Conservation (phyloP, 2,797 vertebrate genomes). For the Sebastes paucispinis region DNA sequence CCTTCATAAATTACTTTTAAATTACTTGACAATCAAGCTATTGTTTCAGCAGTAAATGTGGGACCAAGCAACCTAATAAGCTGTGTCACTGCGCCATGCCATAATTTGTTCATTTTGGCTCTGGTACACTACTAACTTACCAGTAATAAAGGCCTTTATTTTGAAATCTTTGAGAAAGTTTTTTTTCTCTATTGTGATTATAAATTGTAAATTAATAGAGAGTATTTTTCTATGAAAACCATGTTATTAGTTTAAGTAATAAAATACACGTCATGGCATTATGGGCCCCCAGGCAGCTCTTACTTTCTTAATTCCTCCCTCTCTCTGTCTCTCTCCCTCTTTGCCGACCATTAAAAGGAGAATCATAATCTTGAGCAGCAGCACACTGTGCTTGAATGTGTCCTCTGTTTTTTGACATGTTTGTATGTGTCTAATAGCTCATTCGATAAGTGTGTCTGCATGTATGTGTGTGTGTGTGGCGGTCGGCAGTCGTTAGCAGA, state of each 20-base stretch:
- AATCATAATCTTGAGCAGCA: conserved; percentile 41
- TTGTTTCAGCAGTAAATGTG: too few relatives aligned
- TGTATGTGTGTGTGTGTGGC: conserved; percentile 24
- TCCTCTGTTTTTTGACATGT: conserved; percentile 55
- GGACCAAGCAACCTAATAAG: too few relatives aligned
- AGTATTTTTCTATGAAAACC: not conserved
- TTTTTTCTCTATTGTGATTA: not conserved
- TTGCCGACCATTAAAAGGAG: conserved; percentile 40
- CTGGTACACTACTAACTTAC: not conserved
- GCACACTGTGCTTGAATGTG: conserved; percentile 43
- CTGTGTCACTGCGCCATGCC: not conserved
- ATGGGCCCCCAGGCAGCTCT: conserved; percentile 15
- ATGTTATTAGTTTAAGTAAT: conserved; percentile 3
- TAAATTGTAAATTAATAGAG: not conserved
- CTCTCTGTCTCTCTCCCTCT: not conserved
- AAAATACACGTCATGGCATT: not conserved
- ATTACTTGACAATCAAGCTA: too few relatives aligned
- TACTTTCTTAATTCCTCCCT: conserved; percentile 32
- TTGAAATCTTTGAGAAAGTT: not conserved
- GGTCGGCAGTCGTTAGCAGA: conserved; percentile 56
- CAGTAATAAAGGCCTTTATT: not conserved
- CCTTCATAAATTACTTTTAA: not conserved
- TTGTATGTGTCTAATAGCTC: conserved; percentile 32
- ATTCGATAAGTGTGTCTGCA: conserved; percentile 29
- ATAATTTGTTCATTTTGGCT: not conserved